These are phyloP conservation scores for Mastomys natalensis DNA, from an alignment of 2,113 vertebrate genomes.

Conservation along the genomic window DNA sequence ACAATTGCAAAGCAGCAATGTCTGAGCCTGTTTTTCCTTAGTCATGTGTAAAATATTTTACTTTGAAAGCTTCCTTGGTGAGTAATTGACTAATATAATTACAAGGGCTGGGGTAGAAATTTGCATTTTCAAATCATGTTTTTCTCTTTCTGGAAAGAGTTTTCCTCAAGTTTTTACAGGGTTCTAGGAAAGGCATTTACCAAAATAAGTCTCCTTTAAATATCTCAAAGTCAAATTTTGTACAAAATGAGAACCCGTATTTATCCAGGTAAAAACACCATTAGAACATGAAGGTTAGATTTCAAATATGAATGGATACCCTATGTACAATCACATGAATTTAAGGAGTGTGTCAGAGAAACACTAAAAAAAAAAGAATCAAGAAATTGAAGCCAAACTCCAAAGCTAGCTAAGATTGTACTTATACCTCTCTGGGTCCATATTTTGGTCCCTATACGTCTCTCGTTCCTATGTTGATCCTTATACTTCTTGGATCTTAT, in stretches of 20 bases:
- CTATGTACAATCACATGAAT: not conserved
- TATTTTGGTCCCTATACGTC: not conserved
- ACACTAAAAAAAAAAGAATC: not conserved
- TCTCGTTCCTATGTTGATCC: conserved; percentile 17
- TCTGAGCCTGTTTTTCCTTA: conserved; percentile 5
- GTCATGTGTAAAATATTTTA: not conserved
- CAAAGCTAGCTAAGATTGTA: conserved; percentile 11
- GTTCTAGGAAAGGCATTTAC: conserved; percentile 32
- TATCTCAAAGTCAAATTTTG: not conserved
- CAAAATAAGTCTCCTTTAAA: conserved; percentile 11
- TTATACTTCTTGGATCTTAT: not conserved
- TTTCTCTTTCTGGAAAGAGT: not conserved
- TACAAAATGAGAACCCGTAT: conserved; percentile 46
- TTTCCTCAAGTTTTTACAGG: conserved; percentile 25
- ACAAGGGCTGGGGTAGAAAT: not conserved
- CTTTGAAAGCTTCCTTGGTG: conserved; percentile 55
- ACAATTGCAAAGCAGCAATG: not conserved
- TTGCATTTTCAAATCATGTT: not conserved
- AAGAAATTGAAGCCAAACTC: not conserved
- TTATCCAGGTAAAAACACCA: conserved; percentile 41
- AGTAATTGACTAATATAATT: conserved; percentile 32
- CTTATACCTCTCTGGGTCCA: not conserved
- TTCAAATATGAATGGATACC: not conserved
- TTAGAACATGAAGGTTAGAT: not conserved
- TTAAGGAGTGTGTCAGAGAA: not conserved